Evolutionary conservation across 2,888 invertebrate genomes (phyloP), one percentile per base, ranked within the genome.

Genomic region (Sarcophaga rosellei): DNA sequence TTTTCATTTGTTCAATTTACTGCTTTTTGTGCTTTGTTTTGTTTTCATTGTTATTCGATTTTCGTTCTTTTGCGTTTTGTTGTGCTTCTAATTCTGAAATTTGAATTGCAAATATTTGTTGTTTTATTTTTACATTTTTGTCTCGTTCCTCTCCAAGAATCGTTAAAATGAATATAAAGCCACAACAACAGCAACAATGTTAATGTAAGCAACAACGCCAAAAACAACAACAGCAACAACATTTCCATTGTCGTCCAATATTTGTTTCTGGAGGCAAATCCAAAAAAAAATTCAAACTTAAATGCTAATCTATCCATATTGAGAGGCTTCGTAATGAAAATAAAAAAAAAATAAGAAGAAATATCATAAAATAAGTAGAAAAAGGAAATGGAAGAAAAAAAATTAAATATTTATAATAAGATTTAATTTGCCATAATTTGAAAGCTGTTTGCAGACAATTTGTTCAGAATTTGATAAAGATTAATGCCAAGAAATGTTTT

Each of bases 41-140:
- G 25, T 75, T 65, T 57, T 45, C 1, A 70, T 21, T 65, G 57
- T 1, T 15, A 72, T 20, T 72, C 23, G 15, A 25, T 68, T 25
- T 63, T 17, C 65, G 17, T 20, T 63, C 6, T 66, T n/a, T 35
- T 10, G 10, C 35, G 10, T 35, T 35, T 44, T 78, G 11, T 74
- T 25, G 11, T 74, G 21, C 15, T 23, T 66, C 20, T 76, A 72
- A 74, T 83, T 80, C 35, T 62, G 74, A 86, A 86, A 86, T 86
- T 86, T 84, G 84, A 86, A 86, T 86, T 86, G 86, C 86, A 86
- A 86, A 86, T 86, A 59, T 68, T 68, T 73, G 17, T 20, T 79
- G 11, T 57, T 59, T 72, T 72, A 20, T 72, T 35, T 35, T 35
- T n/a, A 17, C n/a, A 35, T 69, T 76, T 76, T 57, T 68, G 79